phyloP scores from a whole-genome alignment of 2,888 invertebrate genomes.

The Nasonovia ribisnigri region DNA sequence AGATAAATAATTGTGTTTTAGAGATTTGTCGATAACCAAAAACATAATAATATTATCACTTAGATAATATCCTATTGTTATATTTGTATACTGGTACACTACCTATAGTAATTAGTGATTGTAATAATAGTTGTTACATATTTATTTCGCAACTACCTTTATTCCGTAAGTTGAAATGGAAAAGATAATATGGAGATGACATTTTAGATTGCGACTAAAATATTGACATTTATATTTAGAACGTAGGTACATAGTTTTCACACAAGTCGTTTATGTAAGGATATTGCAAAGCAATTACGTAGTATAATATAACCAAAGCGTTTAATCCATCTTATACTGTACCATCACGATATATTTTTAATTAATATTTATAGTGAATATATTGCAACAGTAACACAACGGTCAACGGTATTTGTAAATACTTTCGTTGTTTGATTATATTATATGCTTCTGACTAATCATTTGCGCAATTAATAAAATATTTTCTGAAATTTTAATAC shows the following conservation, averaged over 20 bases:
- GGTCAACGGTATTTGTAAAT: background rate
- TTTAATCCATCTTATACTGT: background rate
- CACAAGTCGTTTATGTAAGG: background rate
- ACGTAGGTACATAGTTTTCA: background rate
- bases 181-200: background rate
- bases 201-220: background rate
- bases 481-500: background rate
- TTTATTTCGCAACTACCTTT: conserved; percentile 22
- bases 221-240: background rate
- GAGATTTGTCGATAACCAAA: conserved; percentile 35
- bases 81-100: background rate
- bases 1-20: background rate
- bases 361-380: background rate
- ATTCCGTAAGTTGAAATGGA: background rate
- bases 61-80: conserved; percentile 25
- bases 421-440: background rate
- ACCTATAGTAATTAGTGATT: background rate
- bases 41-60: background rate
- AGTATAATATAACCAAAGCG: background rate
- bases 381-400: no score
- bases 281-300: background rate
- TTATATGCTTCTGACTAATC: background rate
- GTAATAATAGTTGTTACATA: background rate
- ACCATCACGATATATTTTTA: background rate
- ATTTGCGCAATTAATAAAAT: background rate